These are phyloP conservation scores for Exephanes ischioxanthus DNA, from an alignment of 2,888 invertebrate genomes.

Conservation along the genomic window DNA sequence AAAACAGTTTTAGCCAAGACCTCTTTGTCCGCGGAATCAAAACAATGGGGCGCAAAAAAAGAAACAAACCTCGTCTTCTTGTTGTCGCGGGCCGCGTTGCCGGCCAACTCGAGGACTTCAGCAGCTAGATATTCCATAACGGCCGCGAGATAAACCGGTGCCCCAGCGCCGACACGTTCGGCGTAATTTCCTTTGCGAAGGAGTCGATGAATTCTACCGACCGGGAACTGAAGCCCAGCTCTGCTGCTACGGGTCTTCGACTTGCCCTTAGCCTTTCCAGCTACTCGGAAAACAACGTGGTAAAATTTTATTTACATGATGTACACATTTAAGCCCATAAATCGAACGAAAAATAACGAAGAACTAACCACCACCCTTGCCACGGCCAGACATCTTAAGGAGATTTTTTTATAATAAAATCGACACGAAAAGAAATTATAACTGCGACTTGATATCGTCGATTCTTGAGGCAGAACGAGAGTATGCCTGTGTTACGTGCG, in stretches of 20 bases:
- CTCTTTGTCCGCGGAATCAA: neutral
- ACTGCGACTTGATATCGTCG: conserved; percentile 42
- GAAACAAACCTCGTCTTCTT: conserved; percentile 87
- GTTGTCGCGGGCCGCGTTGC: conserved; percentile 88
- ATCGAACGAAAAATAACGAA: neutral
- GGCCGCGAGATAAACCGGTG: conserved; percentile 87
- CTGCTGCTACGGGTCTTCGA: conserved; percentile 85
- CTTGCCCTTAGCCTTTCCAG: conserved; percentile 79
- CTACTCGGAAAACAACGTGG: conserved; percentile 25
- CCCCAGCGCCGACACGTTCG: conserved; percentile 86
- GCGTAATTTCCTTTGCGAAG: conserved; percentile 88
- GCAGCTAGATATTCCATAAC: conserved; percentile 89
- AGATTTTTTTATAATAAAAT: neutral
- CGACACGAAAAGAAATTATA: neutral
- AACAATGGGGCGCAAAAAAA: neutral
- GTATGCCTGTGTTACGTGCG: neutral
- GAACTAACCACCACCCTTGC: conserved; percentile 78
- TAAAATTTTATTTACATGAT: neutral
- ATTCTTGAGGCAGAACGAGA: conserved; percentile 68
- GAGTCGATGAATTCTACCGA: conserved; percentile 87
- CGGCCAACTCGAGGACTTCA: conserved; percentile 89
- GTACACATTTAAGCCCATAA: neutral
- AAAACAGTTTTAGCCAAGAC: too few relatives aligned
- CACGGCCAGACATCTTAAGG: conserved; percentile 77
- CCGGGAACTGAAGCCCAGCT: conserved; percentile 87